A percentile compares a stretch with the other conserved stretches of the same genome.
Conservation (phyloP, 2,888 invertebrate genomes). For the Epiblema foenella region DNA sequence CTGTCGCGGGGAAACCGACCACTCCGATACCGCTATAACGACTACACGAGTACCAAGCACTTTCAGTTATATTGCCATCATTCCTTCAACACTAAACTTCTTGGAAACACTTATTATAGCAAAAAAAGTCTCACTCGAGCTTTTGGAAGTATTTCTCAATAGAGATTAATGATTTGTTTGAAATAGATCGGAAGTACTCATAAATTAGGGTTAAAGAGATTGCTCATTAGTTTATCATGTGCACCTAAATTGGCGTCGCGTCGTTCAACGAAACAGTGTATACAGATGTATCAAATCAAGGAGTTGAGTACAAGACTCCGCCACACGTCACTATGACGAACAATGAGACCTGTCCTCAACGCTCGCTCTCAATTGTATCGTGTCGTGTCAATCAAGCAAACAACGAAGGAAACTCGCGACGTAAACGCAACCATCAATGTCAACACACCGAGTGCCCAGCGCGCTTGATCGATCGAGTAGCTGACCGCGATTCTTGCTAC, state of each 20-base stretch:
- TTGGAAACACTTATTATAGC: no score
- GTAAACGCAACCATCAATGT: slow-evolving; percentile 69
- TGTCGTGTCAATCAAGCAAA: slow-evolving; percentile 64
- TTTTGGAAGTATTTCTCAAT: slow-evolving; percentile 5
- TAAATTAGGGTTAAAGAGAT: slow-evolving; percentile 32
- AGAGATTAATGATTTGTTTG: slow-evolving; percentile 35
- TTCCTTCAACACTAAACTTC: neutral
- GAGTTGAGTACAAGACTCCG: slow-evolving; percentile 1
- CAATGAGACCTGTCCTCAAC: slow-evolving; percentile 52
- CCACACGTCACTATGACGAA: slow-evolving; percentile 50
- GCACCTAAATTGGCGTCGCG: slow-evolving; percentile 12
- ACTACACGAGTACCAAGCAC: neutral
- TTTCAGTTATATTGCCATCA: neutral
- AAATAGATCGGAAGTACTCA: slow-evolving; percentile 20
- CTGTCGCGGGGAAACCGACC: slow-evolving; percentile 30
- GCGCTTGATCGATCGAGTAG: slow-evolving; percentile 59
- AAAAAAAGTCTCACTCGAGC: neutral
- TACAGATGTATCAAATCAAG: neutral
- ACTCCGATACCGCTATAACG: neutral
- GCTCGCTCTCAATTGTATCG: slow-evolving; percentile 53
- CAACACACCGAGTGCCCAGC: slow-evolving; percentile 57
- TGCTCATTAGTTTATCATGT: slow-evolving; percentile 28
- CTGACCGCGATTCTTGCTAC: slow-evolving; percentile 57
- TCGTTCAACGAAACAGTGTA: neutral
- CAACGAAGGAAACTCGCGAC: slow-evolving; percentile 65